These are phyloP conservation scores for Thyatira batis DNA, from an alignment of 2,888 invertebrate species.

Conservation along the genomic window DNA sequence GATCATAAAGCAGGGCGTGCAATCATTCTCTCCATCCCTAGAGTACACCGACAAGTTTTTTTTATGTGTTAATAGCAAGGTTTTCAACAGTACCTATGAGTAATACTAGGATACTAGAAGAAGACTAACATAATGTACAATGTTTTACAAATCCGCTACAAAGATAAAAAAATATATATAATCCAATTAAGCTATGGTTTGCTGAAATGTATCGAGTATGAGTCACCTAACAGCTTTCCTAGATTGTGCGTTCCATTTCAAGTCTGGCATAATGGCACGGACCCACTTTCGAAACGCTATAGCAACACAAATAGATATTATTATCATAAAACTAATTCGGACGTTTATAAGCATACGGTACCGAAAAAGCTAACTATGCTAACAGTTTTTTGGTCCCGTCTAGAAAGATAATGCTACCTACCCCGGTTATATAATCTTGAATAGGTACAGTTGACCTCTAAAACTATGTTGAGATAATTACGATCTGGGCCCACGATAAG, in stretches of 20 bases:
- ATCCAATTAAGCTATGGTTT: background rate
- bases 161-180: too few relatives aligned
- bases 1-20: too few relatives aligned
- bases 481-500: slow-evolving; percentile 31
- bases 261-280: background rate
- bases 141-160: too few relatives aligned
- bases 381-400: background rate
- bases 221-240: background rate
- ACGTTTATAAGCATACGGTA: background rate
- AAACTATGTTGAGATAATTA: slow-evolving; percentile 23
- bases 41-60: too few relatives aligned
- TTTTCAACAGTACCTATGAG: too few relatives aligned
- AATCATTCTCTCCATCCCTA: too few relatives aligned
- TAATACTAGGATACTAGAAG: too few relatives aligned
- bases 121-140: too few relatives aligned
- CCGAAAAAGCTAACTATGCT: background rate
- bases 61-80: too few relatives aligned
- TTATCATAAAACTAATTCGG: slow-evolving; percentile 2
- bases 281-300: background rate
- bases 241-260: background rate
- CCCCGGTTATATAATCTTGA: slow-evolving; percentile 14
- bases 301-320: background rate
- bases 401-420: slow-evolving; percentile 9
- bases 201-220: background rate
- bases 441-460: slow-evolving; percentile 2